Base-by-base conservation (phyloP, 1,140 invertebrate species). In the Sitophilus oryzae region DNA sequence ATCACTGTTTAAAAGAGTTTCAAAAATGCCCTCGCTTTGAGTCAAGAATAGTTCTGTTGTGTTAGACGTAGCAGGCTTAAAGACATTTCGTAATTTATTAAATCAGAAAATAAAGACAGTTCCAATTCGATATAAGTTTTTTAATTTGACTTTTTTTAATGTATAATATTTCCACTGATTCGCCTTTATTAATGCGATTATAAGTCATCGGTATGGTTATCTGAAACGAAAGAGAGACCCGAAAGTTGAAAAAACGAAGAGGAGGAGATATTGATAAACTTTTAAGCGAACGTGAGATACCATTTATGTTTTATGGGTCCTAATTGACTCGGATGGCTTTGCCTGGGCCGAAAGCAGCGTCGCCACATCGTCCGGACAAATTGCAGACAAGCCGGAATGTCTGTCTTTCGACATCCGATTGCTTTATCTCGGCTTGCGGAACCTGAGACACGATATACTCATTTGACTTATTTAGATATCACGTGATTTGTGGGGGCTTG, bases 321-420 rank as follows among this genome's bases (percentile, higher is more conserved):
- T 60, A 56, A 60, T 56, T 56, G 58, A 48, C 58, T 47, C 43
- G 5, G 45, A 47, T 47, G 41, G 42, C 52, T 21, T 44, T 51
- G 41, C 45, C 51, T 55, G 55, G 40, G 47, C 38, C 47, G 52
- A 30, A 41, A n/a, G n/a, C n/a, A n/a, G n/a, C n/a, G n/a, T n/a
- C n/a, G n/a, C 47, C 49, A 25, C 44, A 49, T 35, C 44, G 45
- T 21, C 25, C 53, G 57, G 54, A 65, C 63, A 65, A 65, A 65
- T 65, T 65, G 61, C 63, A 65, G 61, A 63, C 61, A 65, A 61
- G 53, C 43, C 46, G 61, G 63, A 63, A 61, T 64, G 59, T 55
- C 50, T 60, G 57, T 59, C 60, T 30, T 35, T 47, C 46, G 40
- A 19, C 46, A 40, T 25, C 52, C 56, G 51, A 58, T 61, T 58